phyloP scores from a whole-genome alignment of 2,888 invertebrate genomes.

The Aphodius sticticus region DNA sequence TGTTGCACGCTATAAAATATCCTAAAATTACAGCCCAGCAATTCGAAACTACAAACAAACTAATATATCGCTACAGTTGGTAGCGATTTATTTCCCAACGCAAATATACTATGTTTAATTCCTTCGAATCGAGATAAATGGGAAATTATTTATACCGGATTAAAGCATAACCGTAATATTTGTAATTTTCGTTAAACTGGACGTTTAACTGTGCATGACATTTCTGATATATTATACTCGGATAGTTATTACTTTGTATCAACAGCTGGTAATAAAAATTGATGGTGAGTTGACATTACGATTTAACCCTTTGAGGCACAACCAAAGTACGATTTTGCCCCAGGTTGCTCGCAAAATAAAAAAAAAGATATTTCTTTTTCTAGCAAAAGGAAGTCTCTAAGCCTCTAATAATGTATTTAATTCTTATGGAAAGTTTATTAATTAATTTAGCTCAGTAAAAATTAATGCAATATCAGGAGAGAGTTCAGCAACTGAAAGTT shows the following conservation, averaged over 20 bases:
- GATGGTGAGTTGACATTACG: too few relatives aligned
- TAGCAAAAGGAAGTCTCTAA: too few relatives aligned
- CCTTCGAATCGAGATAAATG: constrained; percentile 4
- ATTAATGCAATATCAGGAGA: too few relatives aligned
- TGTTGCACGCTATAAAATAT: background rate
- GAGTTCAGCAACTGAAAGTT: too few relatives aligned
- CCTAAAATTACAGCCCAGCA: background rate
- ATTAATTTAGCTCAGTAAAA: too few relatives aligned
- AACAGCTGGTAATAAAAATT: too few relatives aligned
- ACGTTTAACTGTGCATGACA: background rate
- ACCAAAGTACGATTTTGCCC: too few relatives aligned
- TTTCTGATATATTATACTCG: background rate
- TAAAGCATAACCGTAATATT: background rate
- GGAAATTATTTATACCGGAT: background rate
- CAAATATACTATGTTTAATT: background rate
- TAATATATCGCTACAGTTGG: background rate
- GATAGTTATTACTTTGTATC: background rate
- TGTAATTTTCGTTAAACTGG: background rate
- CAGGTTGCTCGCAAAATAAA: too few relatives aligned
- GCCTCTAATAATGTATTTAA: too few relatives aligned
- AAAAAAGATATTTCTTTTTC: too few relatives aligned
- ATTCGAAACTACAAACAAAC: background rate
- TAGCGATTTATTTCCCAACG: background rate
- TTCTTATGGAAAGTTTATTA: too few relatives aligned
- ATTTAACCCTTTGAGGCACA: too few relatives aligned